phyloP scores from a whole-genome alignment of 2,797 vertebrate species.

The Tamandua tetradactyla region DNA sequence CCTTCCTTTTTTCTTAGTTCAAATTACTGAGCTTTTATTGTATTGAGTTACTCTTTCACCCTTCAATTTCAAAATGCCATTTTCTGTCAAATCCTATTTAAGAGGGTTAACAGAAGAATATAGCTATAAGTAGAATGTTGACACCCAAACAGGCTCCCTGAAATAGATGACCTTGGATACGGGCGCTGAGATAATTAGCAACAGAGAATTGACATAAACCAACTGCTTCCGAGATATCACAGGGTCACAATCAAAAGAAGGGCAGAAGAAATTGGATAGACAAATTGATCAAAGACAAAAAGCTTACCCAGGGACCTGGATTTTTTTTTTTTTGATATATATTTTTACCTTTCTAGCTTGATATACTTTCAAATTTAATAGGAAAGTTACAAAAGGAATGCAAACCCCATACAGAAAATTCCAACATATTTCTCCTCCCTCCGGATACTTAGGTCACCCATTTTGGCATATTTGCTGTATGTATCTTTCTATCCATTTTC shows the following conservation, averaged over 20 bases:
- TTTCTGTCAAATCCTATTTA: slow-evolving; percentile 69
- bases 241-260: slow-evolving; percentile 49
- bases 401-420: too few species aligned
- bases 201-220: slow-evolving; percentile 66
- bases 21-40: slow-evolving; percentile 63
- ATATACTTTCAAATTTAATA: too few species aligned
- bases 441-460: too few species aligned
- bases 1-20: slow-evolving; percentile 60
- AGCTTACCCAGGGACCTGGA: background rate
- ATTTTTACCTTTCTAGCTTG: too few species aligned
- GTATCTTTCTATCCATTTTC: too few species aligned
- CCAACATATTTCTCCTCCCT: too few species aligned
- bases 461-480: too few species aligned
- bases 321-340: too few species aligned
- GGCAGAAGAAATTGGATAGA: slow-evolving; percentile 43
- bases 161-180: slow-evolving; percentile 56
- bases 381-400: too few species aligned
- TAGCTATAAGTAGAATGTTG: slow-evolving; percentile 46
- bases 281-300: slow-evolving; percentile 57
- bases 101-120: slow-evolving; percentile 46
- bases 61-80: slow-evolving; percentile 64
- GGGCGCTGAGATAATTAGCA: slow-evolving; percentile 64
- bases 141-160: slow-evolving; percentile 40
- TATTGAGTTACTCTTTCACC: slow-evolving; percentile 43
- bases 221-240: slow-evolving; percentile 50